A percentile compares a stretch with the other conserved stretches of the same genome.
phyloP scores from a whole-genome alignment of 2,113 vertebrate species.

The Anoura caudifer region DNA sequence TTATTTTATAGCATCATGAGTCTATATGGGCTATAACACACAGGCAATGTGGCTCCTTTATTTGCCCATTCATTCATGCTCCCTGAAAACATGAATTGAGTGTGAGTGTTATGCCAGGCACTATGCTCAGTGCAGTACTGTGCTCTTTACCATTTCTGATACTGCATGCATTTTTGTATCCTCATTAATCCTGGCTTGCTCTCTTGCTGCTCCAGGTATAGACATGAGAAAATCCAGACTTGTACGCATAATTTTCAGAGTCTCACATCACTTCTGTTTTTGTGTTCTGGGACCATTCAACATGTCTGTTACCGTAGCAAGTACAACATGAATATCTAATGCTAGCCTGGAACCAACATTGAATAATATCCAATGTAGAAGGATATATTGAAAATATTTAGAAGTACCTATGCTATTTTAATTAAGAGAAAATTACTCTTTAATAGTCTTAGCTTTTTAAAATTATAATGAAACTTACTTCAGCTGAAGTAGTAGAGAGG shows the following conservation, averaged over 20 bases:
- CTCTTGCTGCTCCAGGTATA: background rate
- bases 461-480: background rate
- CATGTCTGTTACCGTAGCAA: background rate
- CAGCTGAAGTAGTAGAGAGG: background rate
- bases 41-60: background rate
- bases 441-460: background rate
- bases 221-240: background rate
- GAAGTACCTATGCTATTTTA: background rate
- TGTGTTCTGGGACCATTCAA: background rate
- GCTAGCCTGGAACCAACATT: background rate
- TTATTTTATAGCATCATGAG: constrained; percentile 14
- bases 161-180: background rate
- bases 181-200: background rate
- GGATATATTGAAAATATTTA: background rate
- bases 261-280: background rate
- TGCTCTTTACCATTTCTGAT: background rate
- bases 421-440: background rate
- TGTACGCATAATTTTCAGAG: background rate
- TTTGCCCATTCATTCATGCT: background rate
- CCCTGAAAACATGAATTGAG: background rate
- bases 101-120: background rate
- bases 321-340: background rate
- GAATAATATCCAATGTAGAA: background rate
- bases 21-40: background rate
- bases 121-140: background rate